phyloP scores from a whole-genome alignment of 2,888 invertebrate genomes.

The Drepanosiphum platanoidis region DNA sequence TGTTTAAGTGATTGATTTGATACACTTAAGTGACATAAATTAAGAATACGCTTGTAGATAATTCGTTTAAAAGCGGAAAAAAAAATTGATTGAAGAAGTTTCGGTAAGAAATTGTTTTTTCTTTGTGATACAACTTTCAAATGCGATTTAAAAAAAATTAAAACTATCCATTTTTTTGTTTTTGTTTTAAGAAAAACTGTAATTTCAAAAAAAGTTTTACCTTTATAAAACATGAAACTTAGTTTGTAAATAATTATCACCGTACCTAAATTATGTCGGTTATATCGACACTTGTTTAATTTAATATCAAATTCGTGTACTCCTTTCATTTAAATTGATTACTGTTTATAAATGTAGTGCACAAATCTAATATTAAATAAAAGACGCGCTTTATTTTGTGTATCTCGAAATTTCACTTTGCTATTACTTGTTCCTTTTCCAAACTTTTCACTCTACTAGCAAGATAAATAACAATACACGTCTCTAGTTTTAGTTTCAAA shows the following conservation, averaged over 20 bases:
- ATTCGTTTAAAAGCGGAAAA: neutral
- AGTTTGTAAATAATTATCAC: neutral
- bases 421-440: neutral
- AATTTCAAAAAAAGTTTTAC: neutral
- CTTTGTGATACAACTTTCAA: neutral
- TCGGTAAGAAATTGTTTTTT: neutral
- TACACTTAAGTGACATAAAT: no score
- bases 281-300: neutral
- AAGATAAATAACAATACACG: conserved; percentile 19
- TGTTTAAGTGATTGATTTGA: no score
- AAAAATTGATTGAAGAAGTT: neutral
- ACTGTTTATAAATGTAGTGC: neutral
- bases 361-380: neutral
- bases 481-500: conserved; percentile 6
- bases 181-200: no score
- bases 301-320: neutral
- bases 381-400: neutral
- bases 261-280: neutral
- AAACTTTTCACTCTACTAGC: conserved; percentile 25
- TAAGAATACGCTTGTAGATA: no score
- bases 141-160: neutral
- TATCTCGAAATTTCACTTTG: neutral
- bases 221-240: neutral
- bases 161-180: neutral
- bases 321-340: neutral